These are phyloP conservation scores for Formicarius rufipectus DNA, from an alignment of 2,113 vertebrate species.

Conservation along the genomic window DNA sequence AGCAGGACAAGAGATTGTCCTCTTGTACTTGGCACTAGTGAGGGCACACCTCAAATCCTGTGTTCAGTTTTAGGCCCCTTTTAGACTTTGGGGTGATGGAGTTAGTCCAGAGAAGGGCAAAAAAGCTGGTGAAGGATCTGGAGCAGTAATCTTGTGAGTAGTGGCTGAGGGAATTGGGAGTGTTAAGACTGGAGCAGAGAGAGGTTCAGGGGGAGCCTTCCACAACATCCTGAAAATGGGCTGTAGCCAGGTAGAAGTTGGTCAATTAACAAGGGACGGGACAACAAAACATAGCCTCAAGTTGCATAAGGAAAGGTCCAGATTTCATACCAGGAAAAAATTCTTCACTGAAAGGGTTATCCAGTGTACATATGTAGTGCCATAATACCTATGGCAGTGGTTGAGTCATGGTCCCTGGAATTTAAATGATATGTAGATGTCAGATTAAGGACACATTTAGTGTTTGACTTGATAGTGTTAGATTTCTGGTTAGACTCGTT, in stretches of 20 bases:
- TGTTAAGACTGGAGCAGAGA: not conserved
- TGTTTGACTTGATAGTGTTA: not conserved
- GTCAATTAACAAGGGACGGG: accelerated
- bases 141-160: not conserved
- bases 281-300: not conserved
- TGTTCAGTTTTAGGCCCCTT: not conserved
- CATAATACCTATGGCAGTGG: not conserved
- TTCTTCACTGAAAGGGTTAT: not conserved
- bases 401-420: not conserved
- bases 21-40: accelerated
- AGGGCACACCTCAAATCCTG: accelerated
- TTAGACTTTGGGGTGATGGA: not conserved
- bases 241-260: accelerated
- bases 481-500: accelerated
- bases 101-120: accelerated
- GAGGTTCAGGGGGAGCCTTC: not conserved
- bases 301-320: accelerated
- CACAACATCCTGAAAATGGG: not conserved
- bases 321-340: not conserved
- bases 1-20: accelerated
- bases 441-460: not conserved
- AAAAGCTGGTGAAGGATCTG: not conserved
- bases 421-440: not conserved
- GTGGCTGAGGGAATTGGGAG: accelerated
- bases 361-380: too few relatives aligned